Evolutionary conservation across 2,797 vertebrate genomes (phyloP).

Genomic region (Calcarius lapponicus): DNA sequence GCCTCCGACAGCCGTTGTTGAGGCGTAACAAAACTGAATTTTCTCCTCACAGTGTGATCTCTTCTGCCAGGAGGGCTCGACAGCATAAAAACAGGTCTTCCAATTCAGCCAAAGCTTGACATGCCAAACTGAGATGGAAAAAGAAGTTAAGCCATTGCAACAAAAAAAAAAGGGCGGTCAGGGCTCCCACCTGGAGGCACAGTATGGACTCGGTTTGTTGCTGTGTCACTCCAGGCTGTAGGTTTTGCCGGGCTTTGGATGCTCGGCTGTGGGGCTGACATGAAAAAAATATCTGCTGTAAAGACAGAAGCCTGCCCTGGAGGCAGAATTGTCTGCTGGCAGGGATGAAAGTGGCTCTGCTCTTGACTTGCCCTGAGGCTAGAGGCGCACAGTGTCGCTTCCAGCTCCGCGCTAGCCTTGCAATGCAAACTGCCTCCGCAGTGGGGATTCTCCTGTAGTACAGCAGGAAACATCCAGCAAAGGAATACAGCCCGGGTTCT

Average conservation of each 20-base stretch:
- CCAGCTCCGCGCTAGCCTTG: background rate
- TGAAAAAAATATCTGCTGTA: background rate
- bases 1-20: background rate
- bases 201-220: background rate
- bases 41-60: background rate
- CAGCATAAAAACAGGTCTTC: background rate
- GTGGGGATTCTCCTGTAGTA: background rate
- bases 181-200: background rate
- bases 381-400: background rate
- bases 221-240: background rate
- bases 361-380: background rate
- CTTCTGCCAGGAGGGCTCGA: background rate
- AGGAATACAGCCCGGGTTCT: background rate
- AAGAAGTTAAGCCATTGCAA: background rate
- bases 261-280: background rate
- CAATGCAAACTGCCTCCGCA: background rate
- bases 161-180: background rate
- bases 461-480: background rate
- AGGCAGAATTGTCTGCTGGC: slow-evolving; percentile 15
- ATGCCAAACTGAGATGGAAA: background rate
- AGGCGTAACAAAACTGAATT: background rate
- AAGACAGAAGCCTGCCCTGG: background rate
- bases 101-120: background rate
- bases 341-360: slow-evolving; percentile 5
- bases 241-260: slow-evolving; percentile 27